phyloP scores from a whole-genome alignment of 2,797 vertebrate genomes.

The Champsocephalus gunnari region DNA sequence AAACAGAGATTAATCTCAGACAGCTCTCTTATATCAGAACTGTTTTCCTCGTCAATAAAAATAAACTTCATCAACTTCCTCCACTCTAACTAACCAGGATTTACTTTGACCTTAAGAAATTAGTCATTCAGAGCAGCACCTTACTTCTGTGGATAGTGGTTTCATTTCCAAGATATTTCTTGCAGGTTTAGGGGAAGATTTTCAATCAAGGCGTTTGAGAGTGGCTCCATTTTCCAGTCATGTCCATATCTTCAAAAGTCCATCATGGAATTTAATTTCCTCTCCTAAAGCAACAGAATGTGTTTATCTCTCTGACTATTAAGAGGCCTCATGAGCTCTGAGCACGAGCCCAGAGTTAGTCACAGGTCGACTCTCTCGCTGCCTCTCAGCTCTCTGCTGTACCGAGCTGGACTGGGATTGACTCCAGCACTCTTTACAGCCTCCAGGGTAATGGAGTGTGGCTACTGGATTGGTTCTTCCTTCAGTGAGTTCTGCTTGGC shows the following conservation, averaged over 20 bases:
- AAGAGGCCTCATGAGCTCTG: conserved; percentile 24
- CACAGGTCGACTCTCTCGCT: conserved; percentile 15
- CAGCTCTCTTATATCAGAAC: conserved; percentile 2
- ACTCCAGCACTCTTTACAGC: neutral
- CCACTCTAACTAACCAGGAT: neutral
- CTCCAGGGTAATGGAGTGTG: neutral
- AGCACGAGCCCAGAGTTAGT: conserved; percentile 21
- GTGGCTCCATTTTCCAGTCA: conserved; percentile 38
- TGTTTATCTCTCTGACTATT: conserved; percentile 51
- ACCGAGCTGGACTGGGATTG: neutral
- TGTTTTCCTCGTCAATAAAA: neutral
- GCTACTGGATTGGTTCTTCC: neutral
- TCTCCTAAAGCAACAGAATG: conserved; percentile 41
- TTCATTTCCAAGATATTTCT: conserved; percentile 34
- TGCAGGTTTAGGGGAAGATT: conserved; percentile 26
- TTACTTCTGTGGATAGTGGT: neutral
- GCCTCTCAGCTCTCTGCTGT: neutral
- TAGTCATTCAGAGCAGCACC: conserved; percentile 19
- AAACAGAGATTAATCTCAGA: neutral
- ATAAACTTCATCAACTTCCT: neutral
- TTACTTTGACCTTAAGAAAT: conserved; percentile 5
- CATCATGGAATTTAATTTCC: conserved; percentile 53
- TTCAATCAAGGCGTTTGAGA: conserved; percentile 38
- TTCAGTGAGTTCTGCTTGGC: neutral
- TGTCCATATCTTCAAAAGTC: conserved; percentile 46